Base-by-base conservation (phyloP, 2,797 vertebrate genomes). In the Manis javanica region DNA sequence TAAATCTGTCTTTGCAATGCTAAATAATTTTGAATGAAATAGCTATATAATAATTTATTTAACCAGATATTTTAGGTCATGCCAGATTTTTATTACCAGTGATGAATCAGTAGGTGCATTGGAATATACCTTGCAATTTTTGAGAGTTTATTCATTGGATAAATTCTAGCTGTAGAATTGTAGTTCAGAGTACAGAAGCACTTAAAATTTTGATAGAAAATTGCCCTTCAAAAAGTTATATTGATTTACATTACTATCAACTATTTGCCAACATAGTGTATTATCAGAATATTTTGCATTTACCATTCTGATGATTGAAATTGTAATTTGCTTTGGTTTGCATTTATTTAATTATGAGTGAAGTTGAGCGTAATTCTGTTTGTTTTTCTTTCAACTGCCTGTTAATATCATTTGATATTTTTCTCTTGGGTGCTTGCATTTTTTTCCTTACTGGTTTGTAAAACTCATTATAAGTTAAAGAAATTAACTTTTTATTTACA, bases 381-480 rank as follows among this genome's bases (percentile, higher is more conserved):
- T 81, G 29, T 39, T 86, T 87, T 87, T 75, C 55, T 83, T 0
- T 81, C 51, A 90, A 86, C 59, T 92, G 23, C 31, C 11, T 78
- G 7, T 64, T 78, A 87, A 68, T 82, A 87, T 75, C 42, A 7
- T 87, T 94, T 91, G 34, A 34, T 94, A 5, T 59, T 93, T 91
- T 51, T 87, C 19, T 86, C 0, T 57, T 71, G 46, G 37, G 7
- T 68, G 78, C 66, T 72, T 85, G 34, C 8, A 71, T 39, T 78
- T 77, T 87, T 84, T 77, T 9, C 16, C 78, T 89, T 63, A 74
- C 26, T 90, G 57, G 90, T 84, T 74, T 79, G 23, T 78, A 92
- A 97, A 92, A 92, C 57, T 87, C 59, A 51, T 11, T 51, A 15
- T 61, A 83, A 57, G 69, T 87, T 91, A 55, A 82, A 89, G 26